Base-by-base conservation (phyloP, 1,140 invertebrate species). In the Magallana angulata region DNA sequence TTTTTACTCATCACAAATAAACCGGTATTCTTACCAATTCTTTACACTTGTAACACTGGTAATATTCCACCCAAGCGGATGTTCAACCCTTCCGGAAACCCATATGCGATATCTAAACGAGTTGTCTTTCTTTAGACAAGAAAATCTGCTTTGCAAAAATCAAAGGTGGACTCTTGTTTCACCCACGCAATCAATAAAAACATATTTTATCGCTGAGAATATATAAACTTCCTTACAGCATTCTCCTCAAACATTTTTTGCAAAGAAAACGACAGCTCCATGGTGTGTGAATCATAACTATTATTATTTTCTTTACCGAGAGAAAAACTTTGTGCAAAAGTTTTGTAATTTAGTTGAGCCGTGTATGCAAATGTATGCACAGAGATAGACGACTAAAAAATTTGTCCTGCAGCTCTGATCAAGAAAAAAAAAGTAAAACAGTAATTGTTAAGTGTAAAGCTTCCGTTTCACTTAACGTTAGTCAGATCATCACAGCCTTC, bases 331-430 rank as follows among this genome's bases (percentile, higher is more conserved):
- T 76, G 68, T 76, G 68, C 68, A 30, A 30, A 36, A 12, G 68
- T 76, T 76, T 76, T 76, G 68, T 24, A 76, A 76, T 76, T 76
- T 76, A 76, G 68, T 11, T 24, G 12, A 30, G 68, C 68, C 68
- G 8, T 76, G 68, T 76, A 76, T 76, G 68, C 68, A 76, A 76
- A 76, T 76, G 68, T 76, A 76, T 76, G 68, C 68, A 76, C 68
- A 76, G 36, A 76, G 68, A 76, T 76, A 76, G 68, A 76, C 68
- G 68, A 76, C 68, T 30, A 76, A 76, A 76, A 30, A 76, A 76
- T 76, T 76, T 76, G 68, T 76, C 68, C 68, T 76, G 68, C 68
- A 76, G 68, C 68, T 76, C 68, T 30, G 68, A 76, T 76, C 7
- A 30, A 76, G 36, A 76, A 30, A 68, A n/a, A n/a, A 30, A 30